These are phyloP conservation scores for Steinernema khuongi DNA, from an alignment of 1,140 invertebrate species.

Conservation along the genomic window DNA sequence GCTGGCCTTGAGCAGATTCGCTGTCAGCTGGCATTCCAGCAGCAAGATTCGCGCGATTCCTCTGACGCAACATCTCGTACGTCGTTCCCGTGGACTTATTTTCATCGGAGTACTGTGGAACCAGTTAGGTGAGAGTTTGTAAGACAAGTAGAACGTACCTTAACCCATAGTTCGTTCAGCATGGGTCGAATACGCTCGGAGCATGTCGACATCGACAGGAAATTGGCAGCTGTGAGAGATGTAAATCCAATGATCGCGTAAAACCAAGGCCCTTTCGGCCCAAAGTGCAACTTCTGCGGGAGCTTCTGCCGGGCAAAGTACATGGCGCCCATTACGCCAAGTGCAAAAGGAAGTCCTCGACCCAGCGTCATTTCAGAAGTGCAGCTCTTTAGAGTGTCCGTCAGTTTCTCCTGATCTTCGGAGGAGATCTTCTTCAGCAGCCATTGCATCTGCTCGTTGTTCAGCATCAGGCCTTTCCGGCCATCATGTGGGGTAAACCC, in stretches of 20 bases:
- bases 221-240: not conserved
- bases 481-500: not conserved
- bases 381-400: not conserved
- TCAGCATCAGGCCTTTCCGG: not conserved
- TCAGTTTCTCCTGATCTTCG: not conserved
- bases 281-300: not conserved
- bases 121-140: not conserved
- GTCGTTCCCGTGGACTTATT: not conserved
- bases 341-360: not conserved
- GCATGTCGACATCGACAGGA: not conserved
- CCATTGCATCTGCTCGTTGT: not conserved
- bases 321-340: not conserved
- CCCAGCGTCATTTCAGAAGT: not conserved
- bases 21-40: too few relatives aligned
- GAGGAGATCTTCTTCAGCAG: not conserved
- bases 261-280: not conserved
- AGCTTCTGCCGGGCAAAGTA: not conserved
- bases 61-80: not conserved
- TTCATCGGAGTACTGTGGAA: not conserved
- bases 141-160: not conserved
- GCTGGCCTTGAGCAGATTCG: too few relatives aligned
- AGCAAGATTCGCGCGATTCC: conserved; percentile 1
- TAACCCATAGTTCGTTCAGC: not conserved
- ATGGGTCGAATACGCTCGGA: not conserved
- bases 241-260: not conserved